phyloP scores from a whole-genome alignment of 2,113 vertebrate species.

The Sphaerodactylus townsendi region DNA sequence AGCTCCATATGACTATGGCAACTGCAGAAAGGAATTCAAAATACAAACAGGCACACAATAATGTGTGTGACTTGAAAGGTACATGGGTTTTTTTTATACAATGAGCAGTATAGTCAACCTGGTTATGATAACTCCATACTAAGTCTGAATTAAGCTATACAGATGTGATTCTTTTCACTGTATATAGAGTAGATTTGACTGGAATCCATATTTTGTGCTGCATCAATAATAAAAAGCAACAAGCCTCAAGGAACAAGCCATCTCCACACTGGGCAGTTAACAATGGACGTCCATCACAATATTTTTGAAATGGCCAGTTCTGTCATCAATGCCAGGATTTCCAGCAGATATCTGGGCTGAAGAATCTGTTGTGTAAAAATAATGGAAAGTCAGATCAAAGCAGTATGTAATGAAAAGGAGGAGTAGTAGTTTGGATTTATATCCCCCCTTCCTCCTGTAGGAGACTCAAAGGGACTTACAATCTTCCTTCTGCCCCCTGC shows the following conservation, averaged over 20 bases:
- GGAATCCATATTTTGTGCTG: background rate
- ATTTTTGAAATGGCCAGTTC: conserved; percentile 82
- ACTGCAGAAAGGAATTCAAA: background rate
- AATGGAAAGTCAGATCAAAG: background rate
- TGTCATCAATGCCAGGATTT: conserved; percentile 85
- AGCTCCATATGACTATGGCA: background rate
- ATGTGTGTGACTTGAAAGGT: background rate
- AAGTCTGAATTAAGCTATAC: too few species aligned
- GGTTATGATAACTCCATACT: background rate
- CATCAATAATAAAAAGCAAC: background rate
- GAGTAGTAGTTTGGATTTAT: too few species aligned
- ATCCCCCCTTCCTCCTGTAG: too few species aligned
- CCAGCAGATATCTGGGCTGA: conserved; percentile 79
- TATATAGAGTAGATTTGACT: background rate
- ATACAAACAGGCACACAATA: background rate
- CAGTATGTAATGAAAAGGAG: background rate
- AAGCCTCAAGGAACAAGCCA: background rate
- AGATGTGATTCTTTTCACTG: background rate
- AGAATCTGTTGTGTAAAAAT: conserved; percentile 76
- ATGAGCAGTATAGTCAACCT: too few species aligned
- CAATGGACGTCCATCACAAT: conserved; percentile 54
- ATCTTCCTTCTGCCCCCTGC: too few species aligned
- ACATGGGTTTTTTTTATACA: background rate
- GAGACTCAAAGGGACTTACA: too few species aligned
- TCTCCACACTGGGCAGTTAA: background rate